These are phyloP conservation scores for Athrips mouffetella DNA, from an alignment of 2,888 invertebrate genomes.

Conservation along the genomic window DNA sequence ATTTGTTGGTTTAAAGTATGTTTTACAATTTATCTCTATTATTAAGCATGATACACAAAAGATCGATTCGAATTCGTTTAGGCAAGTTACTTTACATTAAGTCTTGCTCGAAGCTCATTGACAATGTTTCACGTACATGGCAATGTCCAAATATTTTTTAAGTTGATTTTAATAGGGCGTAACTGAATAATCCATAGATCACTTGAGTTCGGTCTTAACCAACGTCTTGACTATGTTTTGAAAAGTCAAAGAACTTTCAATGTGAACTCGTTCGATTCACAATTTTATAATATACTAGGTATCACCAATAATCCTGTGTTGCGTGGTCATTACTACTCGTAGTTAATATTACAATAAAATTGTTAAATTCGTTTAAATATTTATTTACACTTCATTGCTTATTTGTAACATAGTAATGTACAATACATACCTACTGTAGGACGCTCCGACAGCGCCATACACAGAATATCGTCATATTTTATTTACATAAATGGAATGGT, in stretches of 20 bases:
- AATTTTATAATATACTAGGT: not conserved
- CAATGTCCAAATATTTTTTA: not conserved
- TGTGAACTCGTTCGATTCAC: not conserved
- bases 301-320: conserved; percentile 14
- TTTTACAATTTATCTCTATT: conserved; percentile 9
- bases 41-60: conserved; percentile 6
- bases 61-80: not conserved
- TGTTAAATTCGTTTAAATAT: conserved; percentile 76
- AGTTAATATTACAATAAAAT: conserved; percentile 53
- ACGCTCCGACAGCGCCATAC: conserved; percentile 24
- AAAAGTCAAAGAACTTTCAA: too few relatives aligned
- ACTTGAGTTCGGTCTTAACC: too few relatives aligned
- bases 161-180: not conserved
- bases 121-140: not conserved
- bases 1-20: conserved; percentile 23
- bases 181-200: not conserved
- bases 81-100: conserved; percentile 4
- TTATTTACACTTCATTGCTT: conserved; percentile 62
- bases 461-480: conserved; percentile 23
- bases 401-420: conserved; percentile 37
- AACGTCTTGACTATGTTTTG: too few relatives aligned
- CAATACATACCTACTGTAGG: conserved; percentile 62
- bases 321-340: conserved; percentile 50
- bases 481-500: conserved; percentile 36
- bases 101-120: conserved; percentile 36